Base-by-base conservation (phyloP, 2,113 vertebrate species). In the Guaruba guarouba region DNA sequence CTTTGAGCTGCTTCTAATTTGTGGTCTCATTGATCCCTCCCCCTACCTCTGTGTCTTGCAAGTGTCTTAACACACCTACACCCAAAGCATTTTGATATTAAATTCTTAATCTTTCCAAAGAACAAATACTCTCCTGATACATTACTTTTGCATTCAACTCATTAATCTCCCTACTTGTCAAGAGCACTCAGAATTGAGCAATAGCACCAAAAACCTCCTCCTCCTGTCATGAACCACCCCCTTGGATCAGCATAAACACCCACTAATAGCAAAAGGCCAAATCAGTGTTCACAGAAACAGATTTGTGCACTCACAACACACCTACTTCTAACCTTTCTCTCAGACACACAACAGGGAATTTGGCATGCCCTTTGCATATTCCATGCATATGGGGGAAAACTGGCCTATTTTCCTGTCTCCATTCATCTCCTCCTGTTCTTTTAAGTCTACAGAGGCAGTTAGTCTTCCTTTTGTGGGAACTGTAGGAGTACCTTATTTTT, bases 101-200 rank as follows among this genome's bases (percentile, higher is more conserved):
- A 79, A 75, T 81, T 77, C 73, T 71, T 95, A 62, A 93, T 71
- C 54, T 80, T 93, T 68, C 88, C 77, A 85, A 89, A 80, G 82
- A 89, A 85, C 63, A 84, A 88, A 90, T 41, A 84, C 15, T 44
- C 23, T 92, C 74, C 85, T 25, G 39, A 93, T 66, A 71, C 18
- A 61, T 86, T 94, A 74, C 16, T 64, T 16, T 18, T 37, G 70
- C 46, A 33, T 94, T 80, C 76, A 37, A 85, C 39, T 93, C 87
- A 86, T 96, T 93, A 85, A 93, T 97, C 91, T 96, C 41, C 28
- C 85, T 69, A 22, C 74, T 90, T 95, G 92, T 70, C 91, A 92
- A 68, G 25, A 44, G 55, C 35, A 49, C 19, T 86, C 70, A 76
- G 55, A 54, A 90, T 88, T 90, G 63, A 85, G 91, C 67, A 69